These are phyloP conservation scores for Apeltes quadracus DNA, from an alignment of 2,113 vertebrate genomes.

Conservation along the genomic window DNA sequence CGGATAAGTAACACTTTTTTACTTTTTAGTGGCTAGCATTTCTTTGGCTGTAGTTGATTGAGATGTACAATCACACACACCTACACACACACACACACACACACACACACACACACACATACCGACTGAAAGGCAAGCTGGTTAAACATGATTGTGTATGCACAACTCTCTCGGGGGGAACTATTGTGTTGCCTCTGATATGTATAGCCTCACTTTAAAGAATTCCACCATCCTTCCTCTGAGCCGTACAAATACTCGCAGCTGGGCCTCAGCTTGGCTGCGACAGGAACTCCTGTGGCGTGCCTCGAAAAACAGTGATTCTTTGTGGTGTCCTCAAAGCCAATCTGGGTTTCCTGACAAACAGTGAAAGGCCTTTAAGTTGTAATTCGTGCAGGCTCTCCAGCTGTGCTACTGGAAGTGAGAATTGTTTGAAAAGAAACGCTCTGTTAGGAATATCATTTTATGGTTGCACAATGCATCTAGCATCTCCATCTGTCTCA, in stretches of 20 bases:
- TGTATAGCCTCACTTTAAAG: slow-evolving; percentile 66
- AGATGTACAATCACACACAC: background rate
- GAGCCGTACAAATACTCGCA: slow-evolving; percentile 36
- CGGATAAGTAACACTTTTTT: slow-evolving; percentile 9
- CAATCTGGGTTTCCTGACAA: slow-evolving; percentile 35
- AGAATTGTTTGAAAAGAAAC: background rate
- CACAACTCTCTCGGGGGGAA: slow-evolving; percentile 7
- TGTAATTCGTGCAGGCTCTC: slow-evolving; percentile 10
- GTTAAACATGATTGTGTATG: background rate
- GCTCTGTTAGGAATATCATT: background rate
- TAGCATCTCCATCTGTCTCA: background rate
- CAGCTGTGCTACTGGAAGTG: background rate
- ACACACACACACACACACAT: background rate
- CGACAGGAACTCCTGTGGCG: slow-evolving; percentile 63
- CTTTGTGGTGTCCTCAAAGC: slow-evolving; percentile 48
- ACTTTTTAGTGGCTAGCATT: slow-evolving; percentile 6
- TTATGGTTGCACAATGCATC: background rate
- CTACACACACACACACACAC: too few species aligned
- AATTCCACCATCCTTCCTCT: slow-evolving; percentile 65
- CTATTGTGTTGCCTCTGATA: slow-evolving; percentile 56
- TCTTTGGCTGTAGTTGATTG: slow-evolving; percentile 10
- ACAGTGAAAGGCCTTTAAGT: slow-evolving; percentile 14
- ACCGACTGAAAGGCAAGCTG: slow-evolving; percentile 5
- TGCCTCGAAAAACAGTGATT: slow-evolving; percentile 42
- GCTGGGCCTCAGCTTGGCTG: slow-evolving; percentile 8